A percentile compares a stretch with the other conserved stretches of the same genome.
These are phyloP conservation scores for Hemithea aestivaria DNA, from an alignment of 2,888 invertebrate species.

Conservation along the genomic window DNA sequence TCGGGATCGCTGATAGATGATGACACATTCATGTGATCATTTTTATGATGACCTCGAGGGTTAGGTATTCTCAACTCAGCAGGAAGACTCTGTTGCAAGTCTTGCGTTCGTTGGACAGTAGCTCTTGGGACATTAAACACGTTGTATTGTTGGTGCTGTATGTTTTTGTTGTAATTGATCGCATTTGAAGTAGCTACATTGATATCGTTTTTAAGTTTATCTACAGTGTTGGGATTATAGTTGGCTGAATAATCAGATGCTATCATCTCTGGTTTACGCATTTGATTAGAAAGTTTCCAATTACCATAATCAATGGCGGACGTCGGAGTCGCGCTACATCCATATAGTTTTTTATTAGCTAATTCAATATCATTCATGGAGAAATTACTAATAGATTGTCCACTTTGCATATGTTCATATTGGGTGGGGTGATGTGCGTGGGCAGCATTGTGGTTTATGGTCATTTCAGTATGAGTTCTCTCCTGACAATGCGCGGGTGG, in stretches of 20 bases:
- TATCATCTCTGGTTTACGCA: conserved; percentile 57
- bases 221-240: conserved; percentile 48
- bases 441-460: conserved; percentile 48
- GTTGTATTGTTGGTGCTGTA: conserved; percentile 59
- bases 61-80: conserved; percentile 68
- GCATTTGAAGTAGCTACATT: conserved; percentile 40
- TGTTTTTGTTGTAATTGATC: conserved; percentile 59
- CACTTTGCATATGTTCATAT: conserved; percentile 51
- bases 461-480: conserved; percentile 8
- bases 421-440: conserved; percentile 66
- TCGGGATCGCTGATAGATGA: conserved; percentile 45
- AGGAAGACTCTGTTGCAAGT: conserved; percentile 55
- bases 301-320: conserved; percentile 62
- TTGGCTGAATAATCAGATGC: conserved; percentile 62
- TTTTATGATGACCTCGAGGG: conserved; percentile 55
- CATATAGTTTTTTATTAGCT: conserved; percentile 66
- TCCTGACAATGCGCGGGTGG: conserved; percentile 30
- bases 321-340: conserved; percentile 48
- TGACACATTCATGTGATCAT: conserved; percentile 46
- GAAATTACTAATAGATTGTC: conserved; percentile 53
- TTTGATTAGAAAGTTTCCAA: conserved; percentile 62
- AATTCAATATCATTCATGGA: conserved; percentile 68
- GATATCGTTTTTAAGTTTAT: conserved; percentile 55
- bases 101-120: conserved; percentile 51
- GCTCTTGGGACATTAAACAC: conserved; percentile 53